phyloP scores from a whole-genome alignment of 2,888 invertebrate species.

The Strigamia transsilvanica region DNA sequence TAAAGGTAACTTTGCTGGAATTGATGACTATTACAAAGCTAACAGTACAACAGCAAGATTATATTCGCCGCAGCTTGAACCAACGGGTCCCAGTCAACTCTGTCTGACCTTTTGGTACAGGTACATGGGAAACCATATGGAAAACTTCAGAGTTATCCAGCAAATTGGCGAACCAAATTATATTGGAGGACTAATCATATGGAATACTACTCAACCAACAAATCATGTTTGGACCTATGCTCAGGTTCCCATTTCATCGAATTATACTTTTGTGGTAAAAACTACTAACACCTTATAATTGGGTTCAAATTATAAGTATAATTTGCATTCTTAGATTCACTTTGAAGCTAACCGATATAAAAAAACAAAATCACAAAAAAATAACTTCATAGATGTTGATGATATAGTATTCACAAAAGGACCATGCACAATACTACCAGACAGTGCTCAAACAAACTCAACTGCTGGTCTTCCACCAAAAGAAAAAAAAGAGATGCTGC shows the following conservation, averaged over 20 bases:
- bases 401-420: neutral
- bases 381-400: neutral
- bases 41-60: neutral
- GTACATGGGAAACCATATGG: neutral
- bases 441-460: neutral
- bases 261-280: neutral
- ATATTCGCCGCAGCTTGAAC: neutral
- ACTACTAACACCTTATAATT: neutral
- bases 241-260: neutral
- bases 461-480: neutral
- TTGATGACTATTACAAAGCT: neutral
- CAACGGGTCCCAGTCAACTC: neutral
- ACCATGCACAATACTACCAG: neutral
- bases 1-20: neutral
- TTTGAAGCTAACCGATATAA: neutral
- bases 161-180: neutral
- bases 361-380: neutral
- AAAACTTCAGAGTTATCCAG: neutral
- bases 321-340: neutral
- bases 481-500: neutral
- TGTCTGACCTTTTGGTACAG: constrained; percentile 3
- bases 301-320: neutral
- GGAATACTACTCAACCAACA: neutral
- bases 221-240: neutral
- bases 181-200: neutral